These are phyloP conservation scores for Phalacrocorax aristotelis DNA, from an alignment of 2,113 vertebrate genomes.

Conservation along the genomic window DNA sequence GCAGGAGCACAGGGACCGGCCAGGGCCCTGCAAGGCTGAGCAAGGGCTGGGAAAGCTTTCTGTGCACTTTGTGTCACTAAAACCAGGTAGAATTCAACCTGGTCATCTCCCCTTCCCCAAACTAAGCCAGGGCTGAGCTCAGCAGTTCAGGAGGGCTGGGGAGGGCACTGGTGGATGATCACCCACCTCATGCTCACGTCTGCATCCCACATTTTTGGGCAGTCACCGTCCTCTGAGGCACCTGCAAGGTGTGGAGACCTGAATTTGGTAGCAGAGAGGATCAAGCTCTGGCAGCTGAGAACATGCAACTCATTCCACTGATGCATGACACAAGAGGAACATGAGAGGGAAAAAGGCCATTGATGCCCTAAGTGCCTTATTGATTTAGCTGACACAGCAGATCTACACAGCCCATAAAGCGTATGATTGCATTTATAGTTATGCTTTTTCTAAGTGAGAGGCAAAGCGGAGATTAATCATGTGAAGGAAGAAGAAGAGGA, in stretches of 20 bases:
- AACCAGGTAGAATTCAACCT: not conserved
- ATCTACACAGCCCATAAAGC: not conserved
- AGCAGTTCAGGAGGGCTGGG: not conserved
- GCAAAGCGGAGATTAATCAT: slow-evolving; percentile 31
- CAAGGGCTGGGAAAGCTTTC: not conserved
- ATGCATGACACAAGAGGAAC: not conserved
- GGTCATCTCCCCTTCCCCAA: not conserved
- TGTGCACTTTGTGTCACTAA: not conserved
- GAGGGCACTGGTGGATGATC: not conserved
- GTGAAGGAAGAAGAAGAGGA: not conserved
- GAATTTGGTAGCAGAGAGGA: not conserved
- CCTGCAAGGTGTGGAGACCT: not conserved
- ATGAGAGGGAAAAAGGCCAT: not conserved
- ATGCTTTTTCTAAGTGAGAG: slow-evolving; percentile 18
- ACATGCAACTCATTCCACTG: not conserved
- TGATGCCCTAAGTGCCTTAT: not conserved
- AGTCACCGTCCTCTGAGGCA: not conserved
- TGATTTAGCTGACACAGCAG: not conserved
- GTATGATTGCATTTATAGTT: slow-evolving; percentile 34
- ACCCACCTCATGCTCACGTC: not conserved
- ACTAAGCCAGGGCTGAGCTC: not conserved
- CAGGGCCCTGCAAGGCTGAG: not conserved
- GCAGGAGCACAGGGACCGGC: not conserved
- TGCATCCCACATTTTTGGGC: not conserved
- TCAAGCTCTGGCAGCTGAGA: not conserved